Evolutionary conservation across 2,113 vertebrate genomes (phyloP), one percentile per base, ranked within the genome.

Genomic region (Malurus alboscapulatus): DNA sequence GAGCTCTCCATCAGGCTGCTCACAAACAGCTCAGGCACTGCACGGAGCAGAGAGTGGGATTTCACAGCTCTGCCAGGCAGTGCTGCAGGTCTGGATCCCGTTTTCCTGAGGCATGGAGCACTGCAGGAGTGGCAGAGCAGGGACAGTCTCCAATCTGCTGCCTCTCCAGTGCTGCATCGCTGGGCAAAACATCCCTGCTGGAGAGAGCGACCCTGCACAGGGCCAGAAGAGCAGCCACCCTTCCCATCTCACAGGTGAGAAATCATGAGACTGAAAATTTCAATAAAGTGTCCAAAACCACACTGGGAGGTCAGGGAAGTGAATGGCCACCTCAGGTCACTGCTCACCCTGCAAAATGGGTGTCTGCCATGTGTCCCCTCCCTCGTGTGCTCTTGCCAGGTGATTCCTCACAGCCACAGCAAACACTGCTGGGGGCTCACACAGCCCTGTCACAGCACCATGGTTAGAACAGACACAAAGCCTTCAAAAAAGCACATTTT

Each of bases 371-470:
- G 3, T 21, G 62, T 55, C 26, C 19, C 48, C 61, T 76, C 26
- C 1, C 42, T 62, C 1, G 0, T 9, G 20, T 51, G 51, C 8
- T 5, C 19, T 42, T 4, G 2, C 42, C 32, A 68, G 22, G 17
- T 3, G 5, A 67, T 10, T 38, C 44, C 38, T 54, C 11, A n/a
- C 17, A 75, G 48, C 8, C 74, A 34, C 13, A 79, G 44, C 26
- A 74, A 81, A 55, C 34, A 13, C 32, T 26, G 22, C 40, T 20
- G 19, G 5, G 32, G 10, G 9, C 26, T 57, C 61, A 32, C 50
- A 58, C 11, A 10, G 17, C 50, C 10, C 65, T 42, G 0, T 1
- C 25, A 30, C 17, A 53, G 55, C 68, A 88, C 34, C 44, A 3
- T 1, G 7, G 4, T 26, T 45, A 59, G 73, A 84, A 68, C 27